phyloP scores from a whole-genome alignment of 23 tunicate genomes.

The Trididemnum nubilum region DNA sequence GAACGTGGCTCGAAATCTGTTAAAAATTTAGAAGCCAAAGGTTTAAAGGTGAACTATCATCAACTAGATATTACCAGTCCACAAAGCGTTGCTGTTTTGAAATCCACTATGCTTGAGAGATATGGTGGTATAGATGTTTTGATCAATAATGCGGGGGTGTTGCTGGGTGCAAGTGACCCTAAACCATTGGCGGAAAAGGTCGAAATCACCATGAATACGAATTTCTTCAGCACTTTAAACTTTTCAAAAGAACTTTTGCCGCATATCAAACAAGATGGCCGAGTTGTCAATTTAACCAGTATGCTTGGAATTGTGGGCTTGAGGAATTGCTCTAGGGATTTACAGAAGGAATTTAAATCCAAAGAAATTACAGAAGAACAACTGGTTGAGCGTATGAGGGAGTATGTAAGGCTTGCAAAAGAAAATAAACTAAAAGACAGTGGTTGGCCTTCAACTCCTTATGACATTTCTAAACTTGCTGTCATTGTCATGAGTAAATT shows the following conservation, averaged over 20 bases:
- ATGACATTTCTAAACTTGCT: constrained; percentile 68
- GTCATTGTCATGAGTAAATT: constrained; percentile 42
- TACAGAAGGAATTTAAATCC: constrained; percentile 48
- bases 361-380: constrained; percentile 42
- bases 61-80: constrained; percentile 59
- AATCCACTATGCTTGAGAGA: constrained; percentile 8
- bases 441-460: constrained; percentile 51
- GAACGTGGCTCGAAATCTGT: constrained; percentile 61
- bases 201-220: constrained; percentile 44
- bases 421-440: neutral
- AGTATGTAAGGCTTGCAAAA: constrained; percentile 37
- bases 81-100: constrained; percentile 38
- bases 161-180: constrained; percentile 21
- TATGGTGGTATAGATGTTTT: constrained; percentile 86
- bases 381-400: constrained; percentile 38
- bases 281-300: constrained; percentile 49
- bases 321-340: constrained; percentile 38
- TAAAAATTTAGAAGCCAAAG: constrained; percentile 38
- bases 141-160: constrained; percentile 78
- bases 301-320: constrained; percentile 22
- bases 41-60: constrained; percentile 52
- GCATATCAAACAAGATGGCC: constrained; percentile 38
- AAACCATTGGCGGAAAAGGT: constrained; percentile 34
- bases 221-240: constrained; percentile 40
- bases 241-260: constrained; percentile 48